A percentile compares a stretch with the other conserved stretches of the same genome.
phyloP scores from a whole-genome alignment of 2,113 vertebrate genomes.

The Petromus typicus region DNA sequence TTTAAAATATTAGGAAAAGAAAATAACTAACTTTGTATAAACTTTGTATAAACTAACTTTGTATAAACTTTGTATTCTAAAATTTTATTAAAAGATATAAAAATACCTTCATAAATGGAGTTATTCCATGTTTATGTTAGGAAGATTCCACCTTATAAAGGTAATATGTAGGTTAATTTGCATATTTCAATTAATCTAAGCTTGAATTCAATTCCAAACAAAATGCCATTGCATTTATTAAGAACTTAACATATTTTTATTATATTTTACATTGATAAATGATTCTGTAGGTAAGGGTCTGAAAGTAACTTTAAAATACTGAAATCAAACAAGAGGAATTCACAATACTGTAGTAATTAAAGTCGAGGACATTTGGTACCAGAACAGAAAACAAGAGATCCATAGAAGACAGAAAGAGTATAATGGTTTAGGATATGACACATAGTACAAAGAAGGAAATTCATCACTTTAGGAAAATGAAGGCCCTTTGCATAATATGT shows the following conservation, averaged over 20 bases:
- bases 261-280: constrained; percentile 22
- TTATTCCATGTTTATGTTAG: constrained; percentile 53
- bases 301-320: constrained; percentile 44
- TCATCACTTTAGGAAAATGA: constrained; percentile 33
- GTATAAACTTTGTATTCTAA: constrained; percentile 46
- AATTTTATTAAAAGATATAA: constrained; percentile 69
- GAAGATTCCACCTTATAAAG: constrained; percentile 14
- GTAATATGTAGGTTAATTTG: constrained; percentile 55
- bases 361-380: not conserved
- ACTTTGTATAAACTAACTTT: constrained; percentile 50
- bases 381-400: not conserved
- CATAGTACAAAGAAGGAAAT: not conserved
- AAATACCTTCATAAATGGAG: constrained; percentile 58
- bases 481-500: not conserved
- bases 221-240: not conserved
- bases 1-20: constrained; percentile 57
- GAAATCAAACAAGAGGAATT: constrained; percentile 26
- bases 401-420: not conserved
- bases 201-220: constrained; percentile 29
- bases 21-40: no score
- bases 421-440: not conserved
- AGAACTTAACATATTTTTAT: not conserved
- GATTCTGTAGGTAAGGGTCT: not conserved
- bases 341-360: constrained; percentile 27
- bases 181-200: constrained; percentile 54